Evolutionary conservation across 2,797 vertebrate genomes (phyloP).

Genomic region (Avahi laniger): DNA sequence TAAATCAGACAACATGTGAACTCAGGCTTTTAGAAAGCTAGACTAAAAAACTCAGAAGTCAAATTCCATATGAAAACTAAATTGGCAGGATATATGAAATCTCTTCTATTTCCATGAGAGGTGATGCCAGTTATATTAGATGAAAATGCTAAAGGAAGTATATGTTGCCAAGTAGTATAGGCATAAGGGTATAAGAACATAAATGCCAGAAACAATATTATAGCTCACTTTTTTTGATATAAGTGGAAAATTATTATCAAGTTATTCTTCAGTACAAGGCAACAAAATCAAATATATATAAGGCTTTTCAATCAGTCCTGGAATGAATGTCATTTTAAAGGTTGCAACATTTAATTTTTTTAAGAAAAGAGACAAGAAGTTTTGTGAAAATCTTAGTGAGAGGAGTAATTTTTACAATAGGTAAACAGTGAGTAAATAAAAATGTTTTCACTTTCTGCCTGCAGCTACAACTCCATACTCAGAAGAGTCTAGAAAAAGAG

Average conservation of each 20-base stretch:
- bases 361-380: neutral
- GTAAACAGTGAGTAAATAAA: neutral
- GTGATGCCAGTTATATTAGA: neutral
- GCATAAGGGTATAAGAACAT: neutral
- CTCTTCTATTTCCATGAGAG: neutral
- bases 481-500: neutral
- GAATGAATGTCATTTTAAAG: constrained; percentile 51
- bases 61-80: constrained; percentile 20
- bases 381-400: neutral
- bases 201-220: constrained; percentile 30
- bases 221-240: neutral
- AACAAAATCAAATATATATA: constrained; percentile 37
- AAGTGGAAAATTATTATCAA: neutral
- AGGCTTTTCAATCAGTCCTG: neutral
- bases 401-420: neutral
- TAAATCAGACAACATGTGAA: neutral
- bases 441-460: neutral
- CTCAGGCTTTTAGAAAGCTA: neutral
- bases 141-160: constrained; percentile 34
- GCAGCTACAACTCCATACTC: neutral
- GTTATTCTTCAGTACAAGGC: neutral
- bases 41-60: neutral
- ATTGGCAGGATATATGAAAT: constrained; percentile 24
- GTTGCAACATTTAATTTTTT: constrained; percentile 35
- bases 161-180: neutral